Evolutionary conservation across 2,888 invertebrate genomes (phyloP), one percentile per base, ranked within the genome.

Genomic region (Chouioia cunea): DNA sequence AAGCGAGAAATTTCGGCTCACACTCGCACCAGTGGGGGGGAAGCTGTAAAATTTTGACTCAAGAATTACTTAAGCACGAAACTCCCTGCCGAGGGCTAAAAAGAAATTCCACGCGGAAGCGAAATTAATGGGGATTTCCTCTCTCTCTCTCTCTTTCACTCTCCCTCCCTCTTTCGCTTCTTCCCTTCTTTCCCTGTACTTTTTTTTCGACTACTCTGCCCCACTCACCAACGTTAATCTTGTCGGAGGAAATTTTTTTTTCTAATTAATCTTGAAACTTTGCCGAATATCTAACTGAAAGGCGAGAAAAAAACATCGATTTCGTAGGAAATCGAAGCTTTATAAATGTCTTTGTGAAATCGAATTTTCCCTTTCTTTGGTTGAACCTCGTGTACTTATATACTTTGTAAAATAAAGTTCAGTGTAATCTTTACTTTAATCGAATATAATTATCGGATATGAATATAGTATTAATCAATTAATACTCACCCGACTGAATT

Each of bases 41-140:
- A 72, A 68, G 62, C 70, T 70, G 63, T 53, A 27, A 14, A 63
- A 70, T 70, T 73, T 63, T 65, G 63, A 66, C 62, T 68, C 59
- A 54, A 62, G 52, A 69, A 36, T 36, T 8, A 36, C 36, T 36
- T 36, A 36, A 36, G 36, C 36, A 36, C 36, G 6, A 36, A 36
- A 36, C 10, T 36, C 36, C 6, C 27, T 27, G 27, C 27, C 36
- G 58, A 22, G 20, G 16, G 46, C 46, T 44, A n/a, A 27, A 43
- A 57, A 27, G 60, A 70, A 65, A 60, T 64, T 57, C 52, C 22
- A 43, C 16, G 63, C 27, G 50, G 64, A 60, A 43, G 20, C 20
- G 44, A 22, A 47, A 56, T 60, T 56, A 36, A 62, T 65, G 54
- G 56, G 18, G 18, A 44, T 10, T 36, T 36, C 15, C 23, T 62